Evolutionary conservation across 1,140 invertebrate genomes (phyloP).

Genomic region (Panulirus ornatus): DNA sequence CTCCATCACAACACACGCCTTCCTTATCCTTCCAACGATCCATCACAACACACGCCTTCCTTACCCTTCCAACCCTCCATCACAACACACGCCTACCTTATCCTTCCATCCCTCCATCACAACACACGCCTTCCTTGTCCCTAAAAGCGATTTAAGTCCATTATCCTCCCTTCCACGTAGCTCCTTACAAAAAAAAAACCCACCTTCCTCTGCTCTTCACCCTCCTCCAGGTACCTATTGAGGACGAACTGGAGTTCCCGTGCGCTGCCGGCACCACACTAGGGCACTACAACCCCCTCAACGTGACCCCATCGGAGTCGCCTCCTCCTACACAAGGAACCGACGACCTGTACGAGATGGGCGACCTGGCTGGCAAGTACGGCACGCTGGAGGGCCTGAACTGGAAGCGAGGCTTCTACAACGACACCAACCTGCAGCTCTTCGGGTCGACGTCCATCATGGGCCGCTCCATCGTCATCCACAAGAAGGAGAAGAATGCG

Average conservation of each 20-base stretch:
- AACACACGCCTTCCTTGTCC: too few relatives aligned
- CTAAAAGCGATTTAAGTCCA: too few relatives aligned
- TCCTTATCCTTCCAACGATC: too few relatives aligned
- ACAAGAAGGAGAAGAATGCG: constrained; percentile 82
- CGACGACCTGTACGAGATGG: constrained; percentile 91
- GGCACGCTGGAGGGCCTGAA: constrained; percentile 80
- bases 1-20: too few relatives aligned
- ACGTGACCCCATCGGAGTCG: constrained; percentile 82
- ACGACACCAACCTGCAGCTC: constrained; percentile 90
- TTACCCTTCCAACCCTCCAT: too few relatives aligned
- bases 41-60: too few relatives aligned
- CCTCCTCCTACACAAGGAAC: constrained; percentile 84
- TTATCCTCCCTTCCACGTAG: too few relatives aligned
- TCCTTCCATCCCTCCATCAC: too few relatives aligned
- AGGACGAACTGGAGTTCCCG: constrained; percentile 90
- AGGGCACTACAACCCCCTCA: constrained; percentile 89
- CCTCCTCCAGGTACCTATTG: constrained; percentile 85
- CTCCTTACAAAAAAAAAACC: too few relatives aligned
- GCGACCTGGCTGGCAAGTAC: constrained; percentile 91
- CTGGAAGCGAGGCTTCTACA: constrained; percentile 83
- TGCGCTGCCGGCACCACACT: constrained; percentile 90
- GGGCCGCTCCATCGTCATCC: constrained; percentile 91
- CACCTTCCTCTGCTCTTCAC: too few relatives aligned
- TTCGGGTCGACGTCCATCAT: constrained; percentile 91
- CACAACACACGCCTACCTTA: too few relatives aligned